Evolutionary conservation across 2,888 invertebrate genomes (phyloP), one percentile per base, ranked within the genome.

Genomic region (Diplazon laetatorius): DNA sequence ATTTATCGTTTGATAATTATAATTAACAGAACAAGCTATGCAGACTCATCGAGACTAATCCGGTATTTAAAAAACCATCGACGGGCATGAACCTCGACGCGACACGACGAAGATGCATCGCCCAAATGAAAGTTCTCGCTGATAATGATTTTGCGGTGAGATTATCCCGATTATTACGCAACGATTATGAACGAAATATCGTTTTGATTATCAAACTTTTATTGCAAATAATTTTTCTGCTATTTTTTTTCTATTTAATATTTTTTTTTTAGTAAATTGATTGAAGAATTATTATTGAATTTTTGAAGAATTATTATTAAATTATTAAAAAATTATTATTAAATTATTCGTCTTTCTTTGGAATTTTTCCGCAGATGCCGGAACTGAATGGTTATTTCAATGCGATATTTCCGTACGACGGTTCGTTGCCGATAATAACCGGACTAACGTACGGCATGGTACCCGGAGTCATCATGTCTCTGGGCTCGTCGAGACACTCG

Each of bases 1-100:
- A n/a, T 74, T 71, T 75, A 44, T 39, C 66, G 35, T 60, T 63
- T 52, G 50, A 50, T 73, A 74, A 79, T 63, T 57, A 57, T n/a
- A 52, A 72, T 82, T 55, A 92, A 8, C 86, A 97, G 97, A 93
- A 95, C 87, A 94, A 94, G 89, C 93, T 97, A 86, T 97, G 96
- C 96, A 93, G 93, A 14, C 93, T 94, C 0, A 88, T 97, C 76
- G 95, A 96, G 87, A 94, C 92, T 60, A 96, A 97, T 87, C 95
- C 96, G 0, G 88, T 95, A 1, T 98, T 97, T 88, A 93, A 95
- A 8, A 94, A 94, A 83, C 92, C 93, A 8, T 90, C 91, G 16
- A 91, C 92, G 20, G 93, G 94, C 0, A 93, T 93, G 0, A 91
- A 94, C 0, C 91, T 95, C 35, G 96, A 96, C 81, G 95, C 97